These are phyloP conservation scores for Gephyroberyx darwinii DNA, from an alignment of 2,797 vertebrate species.

Conservation along the genomic window DNA sequence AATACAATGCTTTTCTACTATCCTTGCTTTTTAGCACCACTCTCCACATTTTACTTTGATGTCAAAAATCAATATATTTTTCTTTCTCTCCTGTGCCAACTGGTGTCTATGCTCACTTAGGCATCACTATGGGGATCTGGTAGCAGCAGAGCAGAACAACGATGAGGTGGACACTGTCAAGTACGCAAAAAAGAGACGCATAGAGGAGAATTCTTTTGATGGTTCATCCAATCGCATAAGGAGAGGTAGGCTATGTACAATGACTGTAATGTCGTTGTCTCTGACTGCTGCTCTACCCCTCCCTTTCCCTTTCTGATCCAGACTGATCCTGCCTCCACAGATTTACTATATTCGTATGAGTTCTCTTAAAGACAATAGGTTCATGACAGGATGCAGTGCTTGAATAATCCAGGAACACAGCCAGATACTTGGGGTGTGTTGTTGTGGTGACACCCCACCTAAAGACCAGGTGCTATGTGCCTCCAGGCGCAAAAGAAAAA, in stretches of 20 bases:
- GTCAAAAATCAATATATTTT: not conserved
- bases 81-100: not conserved
- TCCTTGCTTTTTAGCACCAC: not conserved
- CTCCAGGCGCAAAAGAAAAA: not conserved
- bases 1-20: not conserved
- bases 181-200: conserved; percentile 75
- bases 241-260: conserved; percentile 71
- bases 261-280: not conserved
- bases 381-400: not conserved
- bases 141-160: conserved; percentile 45
- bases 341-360: conserved; percentile 15
- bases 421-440: conserved; percentile 7
- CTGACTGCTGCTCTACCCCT: not conserved
- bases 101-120: conserved; percentile 53
- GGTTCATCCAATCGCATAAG: conserved; percentile 38
- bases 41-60: not conserved
- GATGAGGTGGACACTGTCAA: conserved; percentile 78
- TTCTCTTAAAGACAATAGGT: not conserved
- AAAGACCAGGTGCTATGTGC: conserved; percentile 8
- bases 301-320: not conserved
- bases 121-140: conserved; percentile 72
- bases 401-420: conserved; percentile 12
- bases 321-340: not conserved
- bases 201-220: conserved; percentile 50
- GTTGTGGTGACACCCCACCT: conserved; percentile 15